Percentiles rank a stretch among this genome's conserved stretches.
Conservation (phyloP, 2,113 vertebrate species). For the Xiphophorus hellerii region DNA sequence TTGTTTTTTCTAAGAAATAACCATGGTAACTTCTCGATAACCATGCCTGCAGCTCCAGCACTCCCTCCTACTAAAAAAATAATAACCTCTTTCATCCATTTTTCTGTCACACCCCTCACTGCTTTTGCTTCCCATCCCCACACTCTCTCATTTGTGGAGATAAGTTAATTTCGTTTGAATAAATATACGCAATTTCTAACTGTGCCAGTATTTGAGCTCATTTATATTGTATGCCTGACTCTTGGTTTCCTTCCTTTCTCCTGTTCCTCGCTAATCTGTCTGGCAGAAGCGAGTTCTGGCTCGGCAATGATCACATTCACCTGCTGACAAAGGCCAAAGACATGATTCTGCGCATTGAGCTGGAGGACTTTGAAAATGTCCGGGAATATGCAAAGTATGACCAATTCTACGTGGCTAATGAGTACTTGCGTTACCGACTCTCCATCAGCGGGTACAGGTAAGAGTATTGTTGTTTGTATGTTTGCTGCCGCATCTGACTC, state of each 20-base stretch:
- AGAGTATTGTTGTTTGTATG: neutral
- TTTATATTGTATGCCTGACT: conserved; percentile 8
- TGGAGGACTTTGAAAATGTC: conserved; percentile 90
- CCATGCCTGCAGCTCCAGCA: conserved; percentile 17
- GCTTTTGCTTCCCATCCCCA: neutral
- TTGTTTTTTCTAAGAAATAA: conserved; percentile 22
- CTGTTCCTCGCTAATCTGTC: neutral
- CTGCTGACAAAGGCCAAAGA: conserved; percentile 90
- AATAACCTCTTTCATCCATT: conserved; percentile 11
- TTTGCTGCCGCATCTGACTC: neutral
- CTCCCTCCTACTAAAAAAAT: conserved; percentile 36
- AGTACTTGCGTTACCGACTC: conserved; percentile 89
- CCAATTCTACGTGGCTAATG: conserved; percentile 92
- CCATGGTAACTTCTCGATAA: conserved; percentile 30
- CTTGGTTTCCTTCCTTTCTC: neutral
- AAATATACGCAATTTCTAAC: conserved; percentile 18
- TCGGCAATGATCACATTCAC: conserved; percentile 95
- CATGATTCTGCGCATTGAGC: conserved; percentile 91
- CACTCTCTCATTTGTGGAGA: conserved; percentile 10
- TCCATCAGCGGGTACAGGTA: conserved; percentile 86
- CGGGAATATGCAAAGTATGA: conserved; percentile 90
- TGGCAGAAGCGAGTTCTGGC: conserved; percentile 88
- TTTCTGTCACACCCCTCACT: conserved; percentile 22
- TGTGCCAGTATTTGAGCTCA: conserved; percentile 1
- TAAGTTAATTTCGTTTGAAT: conserved; percentile 25